A percentile compares a stretch with the other conserved stretches of the same genome.
Conservation (phyloP, 2,113 vertebrate species). For the Vidua chalybeata region DNA sequence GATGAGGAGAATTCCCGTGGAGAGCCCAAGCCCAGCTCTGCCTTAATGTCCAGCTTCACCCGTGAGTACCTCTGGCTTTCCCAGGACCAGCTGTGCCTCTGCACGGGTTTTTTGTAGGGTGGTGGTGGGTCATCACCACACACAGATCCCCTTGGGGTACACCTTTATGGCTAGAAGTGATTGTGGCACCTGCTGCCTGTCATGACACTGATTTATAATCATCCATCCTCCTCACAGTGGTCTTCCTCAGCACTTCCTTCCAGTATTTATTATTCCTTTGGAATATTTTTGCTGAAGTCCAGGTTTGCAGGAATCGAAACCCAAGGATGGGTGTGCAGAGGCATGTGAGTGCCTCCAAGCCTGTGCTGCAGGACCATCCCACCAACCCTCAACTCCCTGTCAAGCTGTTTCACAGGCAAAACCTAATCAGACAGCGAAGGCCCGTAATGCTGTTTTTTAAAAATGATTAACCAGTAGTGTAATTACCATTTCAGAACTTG, state of each 20-base stretch:
- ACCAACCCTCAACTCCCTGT: not conserved
- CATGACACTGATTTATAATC: not conserved
- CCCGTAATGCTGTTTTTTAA: not conserved
- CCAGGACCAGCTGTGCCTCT: not conserved
- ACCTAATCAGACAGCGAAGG: not conserved
- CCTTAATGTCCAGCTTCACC: slow-evolving; percentile 76
- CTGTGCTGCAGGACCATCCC: not conserved
- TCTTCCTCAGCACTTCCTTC: not conserved
- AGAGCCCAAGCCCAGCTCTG: slow-evolving; percentile 77
- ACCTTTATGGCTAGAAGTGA: not conserved
- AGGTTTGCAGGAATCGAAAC: not conserved
- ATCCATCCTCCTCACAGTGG: not conserved
- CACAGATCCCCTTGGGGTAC: not conserved
- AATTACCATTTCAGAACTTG: slow-evolving; percentile 31
- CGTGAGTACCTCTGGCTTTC: slow-evolving; percentile 79
- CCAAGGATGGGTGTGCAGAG: not conserved
- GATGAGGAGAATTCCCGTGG: slow-evolving; percentile 85
- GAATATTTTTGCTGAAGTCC: not conserved
- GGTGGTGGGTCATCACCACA: not conserved
- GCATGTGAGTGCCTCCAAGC: not conserved
- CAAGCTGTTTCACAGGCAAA: not conserved
- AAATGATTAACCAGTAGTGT: slow-evolving; percentile 42
- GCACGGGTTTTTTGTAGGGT: fast-evolving
- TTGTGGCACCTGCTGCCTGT: not conserved
- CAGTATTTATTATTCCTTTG: not conserved